Conservation (phyloP, 2,113 vertebrate species). For the Grantiella picta region DNA sequence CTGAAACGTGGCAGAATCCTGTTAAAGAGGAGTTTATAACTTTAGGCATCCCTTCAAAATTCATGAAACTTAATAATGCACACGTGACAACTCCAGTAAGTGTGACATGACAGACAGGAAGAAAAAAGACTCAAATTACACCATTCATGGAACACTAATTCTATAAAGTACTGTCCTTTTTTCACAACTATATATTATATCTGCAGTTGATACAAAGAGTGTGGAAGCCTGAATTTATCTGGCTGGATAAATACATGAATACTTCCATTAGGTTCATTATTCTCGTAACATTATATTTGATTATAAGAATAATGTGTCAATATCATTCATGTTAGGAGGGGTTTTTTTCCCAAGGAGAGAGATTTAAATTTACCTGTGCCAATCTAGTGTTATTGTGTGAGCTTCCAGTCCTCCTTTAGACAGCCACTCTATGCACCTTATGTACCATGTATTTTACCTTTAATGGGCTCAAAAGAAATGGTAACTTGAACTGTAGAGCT, state of each 20-base stretch:
- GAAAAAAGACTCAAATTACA: background rate
- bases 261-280: background rate
- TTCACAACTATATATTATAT: background rate
- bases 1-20: background rate
- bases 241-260: background rate
- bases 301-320: background rate
- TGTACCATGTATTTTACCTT: background rate
- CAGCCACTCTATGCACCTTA: background rate
- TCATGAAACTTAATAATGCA: background rate
- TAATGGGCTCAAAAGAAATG: background rate
- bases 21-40: background rate
- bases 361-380: background rate
- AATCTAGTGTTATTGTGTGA: background rate
- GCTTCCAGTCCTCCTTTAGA: background rate
- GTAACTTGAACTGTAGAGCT: background rate
- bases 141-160: background rate
- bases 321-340: accelerated
- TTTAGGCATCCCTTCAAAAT: background rate
- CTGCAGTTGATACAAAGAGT: background rate
- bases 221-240: background rate
- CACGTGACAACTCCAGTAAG: background rate
- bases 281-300: background rate
- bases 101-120: background rate
- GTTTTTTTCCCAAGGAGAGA: background rate
- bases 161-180: background rate